phyloP scores from a whole-genome alignment of 2,888 invertebrate genomes.

The Troilus luridus region DNA sequence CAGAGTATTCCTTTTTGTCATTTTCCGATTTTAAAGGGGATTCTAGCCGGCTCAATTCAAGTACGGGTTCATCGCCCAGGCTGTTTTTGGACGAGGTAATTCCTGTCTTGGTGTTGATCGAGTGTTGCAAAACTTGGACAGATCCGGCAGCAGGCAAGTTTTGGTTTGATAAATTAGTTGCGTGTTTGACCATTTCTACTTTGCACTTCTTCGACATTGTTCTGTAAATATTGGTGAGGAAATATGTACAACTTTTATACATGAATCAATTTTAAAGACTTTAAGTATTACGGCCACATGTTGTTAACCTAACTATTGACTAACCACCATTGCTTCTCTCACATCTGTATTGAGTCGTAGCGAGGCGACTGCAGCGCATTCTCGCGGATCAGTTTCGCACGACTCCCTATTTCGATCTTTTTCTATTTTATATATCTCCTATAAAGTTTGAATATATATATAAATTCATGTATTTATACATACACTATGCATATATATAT shows the following conservation, averaged over 20 bases:
- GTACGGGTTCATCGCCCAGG: neutral
- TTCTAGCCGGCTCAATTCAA: neutral
- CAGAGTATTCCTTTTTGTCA: constrained; percentile 81
- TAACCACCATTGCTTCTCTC: too few species aligned
- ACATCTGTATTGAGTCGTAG: constrained; percentile 7
- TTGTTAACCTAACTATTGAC: constrained; percentile 10
- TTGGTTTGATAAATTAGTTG: constrained; percentile 20
- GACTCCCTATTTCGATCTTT: neutral
- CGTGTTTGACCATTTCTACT: constrained; percentile 36
- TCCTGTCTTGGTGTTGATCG: neutral
- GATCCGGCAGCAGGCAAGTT: neutral
- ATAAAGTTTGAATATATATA: too few species aligned
- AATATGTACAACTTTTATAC: constrained; percentile 42
- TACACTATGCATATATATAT: too few species aligned
- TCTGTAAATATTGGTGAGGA: neutral
- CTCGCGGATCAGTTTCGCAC: neutral
- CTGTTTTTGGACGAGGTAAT: too few species aligned
- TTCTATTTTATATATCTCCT: neutral
- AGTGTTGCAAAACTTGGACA: neutral
- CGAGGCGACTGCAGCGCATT: constrained; percentile 5
- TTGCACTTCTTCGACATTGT: constrained; percentile 58
- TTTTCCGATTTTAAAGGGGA: constrained; percentile 80
- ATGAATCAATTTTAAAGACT: constrained; percentile 3
- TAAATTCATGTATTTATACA: too few species aligned
- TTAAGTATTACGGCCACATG: neutral